Conservation (phyloP, 2,113 vertebrate genomes). For the Mixornis gularis region DNA sequence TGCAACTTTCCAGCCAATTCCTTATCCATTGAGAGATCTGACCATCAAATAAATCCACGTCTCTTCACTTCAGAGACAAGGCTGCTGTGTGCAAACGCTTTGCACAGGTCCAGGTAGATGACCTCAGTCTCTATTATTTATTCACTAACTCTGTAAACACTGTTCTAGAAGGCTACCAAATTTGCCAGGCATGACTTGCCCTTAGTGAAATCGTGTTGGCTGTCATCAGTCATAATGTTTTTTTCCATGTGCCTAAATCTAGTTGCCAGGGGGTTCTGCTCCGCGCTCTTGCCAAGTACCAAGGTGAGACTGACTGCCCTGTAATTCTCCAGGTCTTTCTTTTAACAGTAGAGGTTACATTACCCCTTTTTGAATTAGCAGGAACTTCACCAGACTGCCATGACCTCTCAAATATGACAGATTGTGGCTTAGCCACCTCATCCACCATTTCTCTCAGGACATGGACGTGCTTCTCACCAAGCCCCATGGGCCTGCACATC, state of each 20-base stretch:
- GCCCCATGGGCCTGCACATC: too few species aligned
- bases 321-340: not conserved
- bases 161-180: not conserved
- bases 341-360: not conserved
- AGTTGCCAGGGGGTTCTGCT: not conserved
- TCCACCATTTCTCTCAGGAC: not conserved
- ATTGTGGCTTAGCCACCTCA: not conserved
- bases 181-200: not conserved
- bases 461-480: not conserved
- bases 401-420: not conserved
- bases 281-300: not conserved
- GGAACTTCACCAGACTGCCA: not conserved
- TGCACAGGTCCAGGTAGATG: not conserved
- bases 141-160: not conserved
- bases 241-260: not conserved
- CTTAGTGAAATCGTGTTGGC: accelerated
- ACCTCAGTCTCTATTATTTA: not conserved
- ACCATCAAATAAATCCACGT: not conserved
- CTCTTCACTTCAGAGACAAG: not conserved
- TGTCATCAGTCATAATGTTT: not conserved
- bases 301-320: not conserved
- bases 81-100: not conserved
- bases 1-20: not conserved
- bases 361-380: not conserved
- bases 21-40: not conserved